Evolutionary conservation across 2,888 invertebrate genomes (phyloP), one percentile per base, ranked within the genome.

Genomic region (Spicauda simplicius): DNA sequence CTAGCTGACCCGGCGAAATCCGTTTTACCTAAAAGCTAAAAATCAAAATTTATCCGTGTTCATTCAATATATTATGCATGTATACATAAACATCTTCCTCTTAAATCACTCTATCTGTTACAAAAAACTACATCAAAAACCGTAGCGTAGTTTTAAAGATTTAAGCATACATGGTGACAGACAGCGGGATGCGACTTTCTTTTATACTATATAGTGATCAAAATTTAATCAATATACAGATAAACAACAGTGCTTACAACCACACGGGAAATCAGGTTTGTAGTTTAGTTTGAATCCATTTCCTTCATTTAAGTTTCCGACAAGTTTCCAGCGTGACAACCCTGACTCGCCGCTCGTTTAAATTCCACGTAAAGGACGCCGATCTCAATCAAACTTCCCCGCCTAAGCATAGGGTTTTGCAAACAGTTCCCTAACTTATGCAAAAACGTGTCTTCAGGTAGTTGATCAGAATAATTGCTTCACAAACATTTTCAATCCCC

Each of bases 361-460:
- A 85, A 86, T 85, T 87, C 80, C 84, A 83, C 84, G 85, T 85
- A 78, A 81, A 78, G 80, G 81, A 79, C 78, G 74, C 78, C 79
- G 82, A 83, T 85, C 86, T 85, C 85, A 86, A 89, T 90, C 86
- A 87, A 90, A 90, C 84, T 89, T 89, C 77, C 76, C 73, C 81
- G 77, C 77, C 80, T 76, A 75, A 80, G 80, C 82, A 79, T 77
- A 74, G 80, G 86, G 78, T 85, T 72, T 84, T 73, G 71, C 79
- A 80, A 85, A 86, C 82, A 83, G 74, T 77, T 78, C 74, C 77
- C 70, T 76, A 83, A 86, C 78, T 86, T 84, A 77, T 77, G 75
- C 76, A 73, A 76, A 77, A 77, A 76, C 74, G 71, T 74, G 74
- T 72, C 70, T 68, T 68, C 62, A 61, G 64, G 71, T 72, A 69